Base-by-base conservation (phyloP, 1,140 invertebrate species). In the Dryas iulia region DNA sequence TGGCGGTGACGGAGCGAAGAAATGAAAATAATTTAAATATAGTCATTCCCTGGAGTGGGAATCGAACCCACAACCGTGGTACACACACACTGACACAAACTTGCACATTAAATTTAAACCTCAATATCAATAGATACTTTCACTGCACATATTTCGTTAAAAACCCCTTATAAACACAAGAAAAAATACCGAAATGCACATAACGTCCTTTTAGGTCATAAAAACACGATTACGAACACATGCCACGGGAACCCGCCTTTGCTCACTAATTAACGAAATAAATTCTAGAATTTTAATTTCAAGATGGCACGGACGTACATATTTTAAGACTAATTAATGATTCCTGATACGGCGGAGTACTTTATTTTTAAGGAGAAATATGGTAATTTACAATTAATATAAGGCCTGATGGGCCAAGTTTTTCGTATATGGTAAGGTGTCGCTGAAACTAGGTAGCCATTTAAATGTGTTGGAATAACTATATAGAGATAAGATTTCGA, bases 261-360 rank as follows among this genome's bases (percentile, higher is more conserved):
- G 25, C 26, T 28, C 59, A 62, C 59, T 62, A 52, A 62, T 62
- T 62, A 62, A 62, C 59, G n/a, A 26, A 52, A 53, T 28, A 52
- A 62, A 62, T 28, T 28, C 39, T 11, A 62, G 33, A 62, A 62
- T 63, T 63, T 63, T 63, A 63, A 63, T 53, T 63, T 54, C 21
- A 63, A 33, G 33, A 62, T 53, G 59, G 18, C 33, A 52, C 24
- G 39, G 39, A 52, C 39, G 21, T 47, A 47, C 39, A 47, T 30
- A 62, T 18, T 62, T 62, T 62, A 52, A 53, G n/a, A 52, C 14
- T 62, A 62, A 62, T 62, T 62, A 62, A 62, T 25, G 39, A 62
- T 23, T 18, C 59, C 59, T 28, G 39, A 53, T 62, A 62, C 21
- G 47, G 59, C 26, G n/a, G 14, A 21, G 14, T 62, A 47, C 47